Base-by-base conservation (phyloP, 92 coral and sea anemone genomes). In the Parazoanthus swiftii region DNA sequence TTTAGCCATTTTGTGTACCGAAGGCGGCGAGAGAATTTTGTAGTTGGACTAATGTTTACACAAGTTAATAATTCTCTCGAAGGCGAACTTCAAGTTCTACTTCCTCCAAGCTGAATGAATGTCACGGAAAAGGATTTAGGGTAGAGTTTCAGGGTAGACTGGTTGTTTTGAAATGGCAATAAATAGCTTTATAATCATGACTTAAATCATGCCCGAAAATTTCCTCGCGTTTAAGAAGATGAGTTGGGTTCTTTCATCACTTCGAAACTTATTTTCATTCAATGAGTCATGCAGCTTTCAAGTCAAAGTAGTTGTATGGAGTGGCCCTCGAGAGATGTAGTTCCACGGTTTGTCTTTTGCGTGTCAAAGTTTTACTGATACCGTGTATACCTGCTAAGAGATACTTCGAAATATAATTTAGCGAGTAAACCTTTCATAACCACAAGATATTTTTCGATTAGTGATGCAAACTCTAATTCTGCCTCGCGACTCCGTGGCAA, bases 1-100 rank as follows among this genome's bases (percentile, higher is more conserved):
- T 80, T 91, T 95, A 56, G 93, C 92, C 95, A 91, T 93, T 93
- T 93, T 95, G 98, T 95, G 98, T 95, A 93, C 98, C 89, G 90
- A 95, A 89, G 98, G 98, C 98, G 95, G 92, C 88, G 56, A 91
- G 89, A 85, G 88, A 72, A 71, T 43, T 84, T 81, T 84, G 86
- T 80, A 89, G 92, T 79, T 80, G 94, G 90, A 90, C 86, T 91
- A 95, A 90, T 95, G 98, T 95, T 95, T 94, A 94, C 94, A 91
- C 94, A 93, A 89, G 90, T 91, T 91, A 91, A 91, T 91, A 91
- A 91, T 91, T 91, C 94, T 89, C 94, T 91, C 92, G 94, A 91
- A 91, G 89, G 80, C 85, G 77, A 89, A 87, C 90, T 66, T 91
- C 92, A 91, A 89, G 90, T 84, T 48, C 37, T 75, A 91, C 94